Conservation (phyloP, 2,113 vertebrate species). For the Psilopogon haemacephalus region DNA sequence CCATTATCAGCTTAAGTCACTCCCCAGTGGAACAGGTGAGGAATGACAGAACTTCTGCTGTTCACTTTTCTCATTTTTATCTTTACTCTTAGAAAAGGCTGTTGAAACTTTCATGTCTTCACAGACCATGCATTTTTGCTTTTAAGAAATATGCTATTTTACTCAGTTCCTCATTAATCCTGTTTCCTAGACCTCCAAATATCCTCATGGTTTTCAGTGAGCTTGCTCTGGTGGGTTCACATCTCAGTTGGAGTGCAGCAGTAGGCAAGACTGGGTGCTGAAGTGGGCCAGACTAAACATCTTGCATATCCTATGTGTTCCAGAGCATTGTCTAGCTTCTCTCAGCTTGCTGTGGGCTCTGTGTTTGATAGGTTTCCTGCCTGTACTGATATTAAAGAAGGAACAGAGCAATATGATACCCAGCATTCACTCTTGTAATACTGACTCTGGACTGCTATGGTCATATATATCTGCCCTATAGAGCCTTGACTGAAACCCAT, state of each 20-base stretch:
- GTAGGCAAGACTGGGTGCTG: neutral
- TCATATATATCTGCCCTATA: no score
- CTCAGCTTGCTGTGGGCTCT: no score
- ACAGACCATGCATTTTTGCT: fast-evolving
- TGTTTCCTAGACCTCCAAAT: neutral
- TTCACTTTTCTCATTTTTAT: neutral
- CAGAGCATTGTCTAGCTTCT: no score
- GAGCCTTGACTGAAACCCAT: no score
- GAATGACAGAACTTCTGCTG: neutral
- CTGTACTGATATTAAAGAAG: no score
- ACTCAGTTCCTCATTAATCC: neutral
- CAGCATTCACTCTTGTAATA: neutral
- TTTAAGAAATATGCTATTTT: neutral
- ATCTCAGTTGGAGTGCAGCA: neutral
- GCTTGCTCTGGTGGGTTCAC: neutral
- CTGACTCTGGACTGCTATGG: no score
- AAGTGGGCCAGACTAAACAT: no score
- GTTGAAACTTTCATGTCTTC: neutral
- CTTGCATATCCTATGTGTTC: no score
- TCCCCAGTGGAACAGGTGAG: neutral
- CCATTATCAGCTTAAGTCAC: neutral
- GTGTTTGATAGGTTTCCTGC: no score
- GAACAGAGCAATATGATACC: neutral
- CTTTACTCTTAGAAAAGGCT: neutral
- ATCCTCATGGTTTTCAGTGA: no score